Evolutionary conservation across 2,888 invertebrate species (phyloP).

Genomic region (Aromia moschata): DNA sequence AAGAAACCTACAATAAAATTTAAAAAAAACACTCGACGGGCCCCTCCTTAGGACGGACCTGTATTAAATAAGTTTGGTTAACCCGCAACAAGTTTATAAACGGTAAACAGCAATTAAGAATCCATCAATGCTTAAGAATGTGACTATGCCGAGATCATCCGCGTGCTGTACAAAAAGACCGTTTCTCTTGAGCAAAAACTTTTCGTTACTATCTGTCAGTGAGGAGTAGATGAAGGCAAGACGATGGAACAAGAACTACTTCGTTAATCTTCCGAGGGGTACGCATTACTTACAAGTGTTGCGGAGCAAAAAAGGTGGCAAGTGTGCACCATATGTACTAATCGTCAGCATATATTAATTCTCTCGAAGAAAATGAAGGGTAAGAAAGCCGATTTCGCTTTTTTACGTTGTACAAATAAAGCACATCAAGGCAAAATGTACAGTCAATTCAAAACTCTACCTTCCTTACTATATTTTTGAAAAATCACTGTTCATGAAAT

Average conservation of each 20-base stretch:
- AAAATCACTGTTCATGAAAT: no score
- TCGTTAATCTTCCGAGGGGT: neutral
- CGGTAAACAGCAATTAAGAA: constrained; percentile 8
- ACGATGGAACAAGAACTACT: neutral
- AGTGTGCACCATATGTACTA: no score
- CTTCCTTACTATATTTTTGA: no score
- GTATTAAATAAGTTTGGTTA: neutral
- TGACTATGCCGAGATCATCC: neutral
- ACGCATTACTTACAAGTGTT: neutral
- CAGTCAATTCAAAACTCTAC: no score
- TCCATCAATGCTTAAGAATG: neutral
- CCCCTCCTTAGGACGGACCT: no score
- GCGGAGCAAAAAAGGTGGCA: neutral
- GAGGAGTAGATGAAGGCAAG: neutral
- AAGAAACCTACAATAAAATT: no score
- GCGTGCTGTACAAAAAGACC: constrained; percentile 7
- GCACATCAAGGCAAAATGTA: no score
- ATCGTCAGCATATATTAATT: no score
- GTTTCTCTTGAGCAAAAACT: neutral
- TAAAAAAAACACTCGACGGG: no score
- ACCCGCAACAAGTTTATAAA: constrained; percentile 2
- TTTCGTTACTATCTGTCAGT: neutral
- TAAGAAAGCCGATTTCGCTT: no score
- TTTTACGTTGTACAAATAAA: no score
- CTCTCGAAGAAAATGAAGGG: no score